A percentile compares a stretch with the other conserved stretches of the same genome.
Evolutionary conservation across 1,140 invertebrate species (phyloP).

Genomic region (Stratiolaelaps scimitus): DNA sequence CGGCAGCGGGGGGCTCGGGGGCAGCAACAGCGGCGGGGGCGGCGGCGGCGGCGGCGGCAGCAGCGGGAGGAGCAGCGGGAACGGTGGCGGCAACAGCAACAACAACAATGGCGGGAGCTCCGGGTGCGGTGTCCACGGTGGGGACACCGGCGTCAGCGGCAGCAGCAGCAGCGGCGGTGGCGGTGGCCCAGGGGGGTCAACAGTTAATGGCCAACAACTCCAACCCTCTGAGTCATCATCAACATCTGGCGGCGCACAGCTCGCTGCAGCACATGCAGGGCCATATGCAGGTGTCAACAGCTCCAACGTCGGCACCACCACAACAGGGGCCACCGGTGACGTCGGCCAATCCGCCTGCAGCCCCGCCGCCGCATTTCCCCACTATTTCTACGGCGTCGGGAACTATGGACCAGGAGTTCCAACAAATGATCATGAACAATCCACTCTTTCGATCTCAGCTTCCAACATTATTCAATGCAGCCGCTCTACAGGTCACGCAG

Average conservation of each 20-base stretch:
- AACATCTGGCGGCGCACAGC: slow-evolving; percentile 29
- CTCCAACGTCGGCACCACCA: not conserved
- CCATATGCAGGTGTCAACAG: slow-evolving; percentile 29
- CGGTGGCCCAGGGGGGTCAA: slow-evolving; percentile 20
- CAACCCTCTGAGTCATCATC: slow-evolving; percentile 26
- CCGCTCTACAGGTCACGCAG: slow-evolving; percentile 28
- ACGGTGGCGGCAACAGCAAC: not conserved
- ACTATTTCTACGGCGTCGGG: slow-evolving; percentile 26
- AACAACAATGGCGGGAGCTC: not conserved
- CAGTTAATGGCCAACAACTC: slow-evolving; percentile 24
- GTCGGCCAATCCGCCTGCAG: slow-evolving; percentile 13
- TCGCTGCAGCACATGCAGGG: slow-evolving; percentile 28
- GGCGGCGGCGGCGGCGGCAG: slow-evolving; percentile 13
- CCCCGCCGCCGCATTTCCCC: slow-evolving; percentile 17
- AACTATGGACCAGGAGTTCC: slow-evolving; percentile 28
- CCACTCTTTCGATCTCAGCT: slow-evolving; percentile 28
- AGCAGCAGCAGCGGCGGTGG: not conserved
- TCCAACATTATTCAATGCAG: slow-evolving; percentile 28
- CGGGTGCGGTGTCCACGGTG: too few relatives aligned
- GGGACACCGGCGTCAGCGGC: not conserved
- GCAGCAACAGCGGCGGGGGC: slow-evolving; percentile 1
- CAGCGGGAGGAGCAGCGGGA: not conserved
- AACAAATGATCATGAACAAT: slow-evolving; percentile 26
- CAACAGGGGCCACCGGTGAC: slow-evolving; percentile 25
- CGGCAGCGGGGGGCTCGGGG: slow-evolving; percentile 18